Evolutionary conservation across 2,797 vertebrate genomes (phyloP).

Genomic region (Manis pentadactyla): DNA sequence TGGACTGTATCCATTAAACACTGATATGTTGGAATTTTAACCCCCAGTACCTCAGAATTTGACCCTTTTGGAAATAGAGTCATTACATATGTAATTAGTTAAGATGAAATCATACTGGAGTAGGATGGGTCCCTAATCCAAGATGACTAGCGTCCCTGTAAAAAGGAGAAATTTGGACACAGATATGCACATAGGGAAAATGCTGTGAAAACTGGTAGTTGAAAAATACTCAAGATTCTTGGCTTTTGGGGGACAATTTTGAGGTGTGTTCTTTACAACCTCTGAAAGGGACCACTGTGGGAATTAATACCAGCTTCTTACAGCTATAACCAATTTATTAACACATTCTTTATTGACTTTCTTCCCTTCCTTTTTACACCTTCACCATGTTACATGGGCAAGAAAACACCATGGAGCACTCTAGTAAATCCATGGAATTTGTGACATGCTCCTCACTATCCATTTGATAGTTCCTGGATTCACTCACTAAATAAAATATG

Average conservation of each 20-base stretch:
- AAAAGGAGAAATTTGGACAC: background rate
- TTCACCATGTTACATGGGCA: background rate
- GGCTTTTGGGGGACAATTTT: background rate
- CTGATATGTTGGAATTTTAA: background rate
- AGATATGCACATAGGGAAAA: background rate
- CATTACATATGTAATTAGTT: background rate
- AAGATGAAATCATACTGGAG: background rate
- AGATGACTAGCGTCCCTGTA: background rate
- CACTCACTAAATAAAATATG: background rate
- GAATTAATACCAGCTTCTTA: background rate
- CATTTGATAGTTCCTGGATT: background rate
- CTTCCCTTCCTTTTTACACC: background rate
- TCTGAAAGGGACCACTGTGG: background rate
- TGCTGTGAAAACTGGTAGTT: background rate
- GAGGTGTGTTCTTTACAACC: accelerated
- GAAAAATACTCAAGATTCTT: background rate
- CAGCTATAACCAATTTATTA: background rate
- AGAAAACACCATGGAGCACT: background rate
- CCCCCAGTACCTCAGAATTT: background rate
- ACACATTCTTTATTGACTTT: background rate
- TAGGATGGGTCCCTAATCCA: background rate
- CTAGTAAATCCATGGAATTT: background rate
- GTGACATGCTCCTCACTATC: background rate
- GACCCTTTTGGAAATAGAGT: background rate
- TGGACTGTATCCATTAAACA: background rate